phyloP scores from a whole-genome alignment of 2,113 vertebrate genomes.

The Sorex fumeus region DNA sequence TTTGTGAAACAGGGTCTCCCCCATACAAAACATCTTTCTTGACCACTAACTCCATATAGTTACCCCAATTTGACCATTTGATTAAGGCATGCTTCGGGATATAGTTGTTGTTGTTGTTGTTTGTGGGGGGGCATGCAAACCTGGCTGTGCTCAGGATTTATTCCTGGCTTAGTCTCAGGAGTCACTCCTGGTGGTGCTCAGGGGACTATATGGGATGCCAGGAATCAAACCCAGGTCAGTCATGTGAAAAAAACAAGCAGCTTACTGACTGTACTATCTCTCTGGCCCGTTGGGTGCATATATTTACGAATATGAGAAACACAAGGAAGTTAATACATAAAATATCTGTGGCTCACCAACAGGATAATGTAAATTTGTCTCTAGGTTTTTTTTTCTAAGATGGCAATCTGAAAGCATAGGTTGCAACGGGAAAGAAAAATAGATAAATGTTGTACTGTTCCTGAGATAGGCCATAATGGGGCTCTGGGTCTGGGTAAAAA shows the following conservation, averaged over 20 bases:
- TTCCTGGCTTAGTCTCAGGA: too few relatives aligned
- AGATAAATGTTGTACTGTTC: background rate
- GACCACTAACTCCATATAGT: background rate
- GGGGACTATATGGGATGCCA: too few relatives aligned
- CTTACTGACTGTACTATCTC: too few relatives aligned
- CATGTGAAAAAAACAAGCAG: too few relatives aligned
- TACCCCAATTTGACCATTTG: background rate
- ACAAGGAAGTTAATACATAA: background rate
- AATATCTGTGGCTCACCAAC: background rate
- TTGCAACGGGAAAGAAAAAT: background rate
- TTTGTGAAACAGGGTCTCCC: too few relatives aligned
- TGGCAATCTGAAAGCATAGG: background rate
- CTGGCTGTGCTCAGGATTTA: too few relatives aligned
- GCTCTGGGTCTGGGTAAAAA: background rate
- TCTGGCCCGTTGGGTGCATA: background rate
- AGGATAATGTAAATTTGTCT: background rate
- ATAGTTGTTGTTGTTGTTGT: too few relatives aligned
- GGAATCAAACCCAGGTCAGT: too few relatives aligned
- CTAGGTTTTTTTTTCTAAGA: background rate
- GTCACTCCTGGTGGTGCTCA: too few relatives aligned
- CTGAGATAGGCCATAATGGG: background rate
- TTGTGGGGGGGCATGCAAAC: too few relatives aligned
- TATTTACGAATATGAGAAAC: slow-evolving; percentile 1
- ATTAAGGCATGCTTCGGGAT: background rate
- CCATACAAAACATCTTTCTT: background rate